These are phyloP conservation scores for Malthinus flaveolus DNA, from an alignment of 2,888 invertebrate genomes.

Conservation along the genomic window DNA sequence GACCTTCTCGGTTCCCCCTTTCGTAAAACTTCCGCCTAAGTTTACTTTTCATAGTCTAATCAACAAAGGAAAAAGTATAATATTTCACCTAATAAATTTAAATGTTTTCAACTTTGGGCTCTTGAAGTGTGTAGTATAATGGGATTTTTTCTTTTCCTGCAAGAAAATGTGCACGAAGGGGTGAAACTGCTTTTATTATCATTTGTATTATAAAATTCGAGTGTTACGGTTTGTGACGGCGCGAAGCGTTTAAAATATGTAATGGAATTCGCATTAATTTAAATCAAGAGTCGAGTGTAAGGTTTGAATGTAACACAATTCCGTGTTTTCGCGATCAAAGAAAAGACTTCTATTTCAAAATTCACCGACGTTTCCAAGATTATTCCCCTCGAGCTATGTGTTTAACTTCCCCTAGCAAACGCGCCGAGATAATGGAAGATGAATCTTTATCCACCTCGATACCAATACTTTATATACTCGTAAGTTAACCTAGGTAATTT, in stretches of 20 bases:
- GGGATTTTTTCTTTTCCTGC: too few species aligned
- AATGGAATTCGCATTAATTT: neutral
- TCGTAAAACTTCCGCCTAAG: constrained; percentile 27
- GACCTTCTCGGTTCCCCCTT: constrained; percentile 30
- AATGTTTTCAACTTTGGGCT: neutral
- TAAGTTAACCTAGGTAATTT: constrained; percentile 9
- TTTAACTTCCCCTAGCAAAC: constrained; percentile 21
- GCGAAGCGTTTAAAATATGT: neutral
- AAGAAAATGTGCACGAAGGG: neutral
- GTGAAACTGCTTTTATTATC: neutral
- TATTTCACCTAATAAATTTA: constrained; percentile 25
- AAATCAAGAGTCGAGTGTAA: neutral
- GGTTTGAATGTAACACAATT: neutral
- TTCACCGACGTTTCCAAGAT: constrained; percentile 16
- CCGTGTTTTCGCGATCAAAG: too few species aligned
- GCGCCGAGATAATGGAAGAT: constrained; percentile 21
- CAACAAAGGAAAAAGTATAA: constrained; percentile 19
- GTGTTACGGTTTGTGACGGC: neutral
- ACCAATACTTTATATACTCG: constrained; percentile 23
- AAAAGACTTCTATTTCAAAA: constrained; percentile 10
- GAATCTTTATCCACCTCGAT: constrained; percentile 21
- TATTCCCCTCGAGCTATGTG: constrained; percentile 24
- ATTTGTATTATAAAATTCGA: neutral
- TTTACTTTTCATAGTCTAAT: constrained; percentile 25
- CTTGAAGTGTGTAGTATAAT: too few species aligned